These are phyloP conservation scores for Hoplostethus atlanticus DNA, from an alignment of 2,797 vertebrate genomes.

Conservation along the genomic window DNA sequence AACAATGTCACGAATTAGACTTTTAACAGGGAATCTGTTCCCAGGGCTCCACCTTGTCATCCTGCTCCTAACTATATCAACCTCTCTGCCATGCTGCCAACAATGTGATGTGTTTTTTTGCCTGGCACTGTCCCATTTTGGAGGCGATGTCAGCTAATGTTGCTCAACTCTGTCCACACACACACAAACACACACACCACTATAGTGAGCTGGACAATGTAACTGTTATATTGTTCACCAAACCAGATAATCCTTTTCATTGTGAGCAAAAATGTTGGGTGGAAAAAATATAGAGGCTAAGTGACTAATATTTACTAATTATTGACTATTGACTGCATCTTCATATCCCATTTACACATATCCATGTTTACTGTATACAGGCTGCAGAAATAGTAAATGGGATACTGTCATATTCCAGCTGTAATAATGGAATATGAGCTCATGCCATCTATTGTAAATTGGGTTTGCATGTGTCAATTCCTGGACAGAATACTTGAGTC, in stretches of 20 bases:
- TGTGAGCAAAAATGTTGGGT: background rate
- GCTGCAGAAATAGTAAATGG: background rate
- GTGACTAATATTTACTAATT: background rate
- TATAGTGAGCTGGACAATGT: background rate
- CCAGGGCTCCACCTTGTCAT: too few relatives aligned
- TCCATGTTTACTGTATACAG: too few relatives aligned
- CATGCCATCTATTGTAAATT: conserved; percentile 27
- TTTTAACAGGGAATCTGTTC: too few relatives aligned
- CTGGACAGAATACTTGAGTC: conserved; percentile 5
- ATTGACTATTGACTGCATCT: background rate
- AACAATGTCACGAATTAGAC: too few relatives aligned
- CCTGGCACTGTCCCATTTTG: background rate
- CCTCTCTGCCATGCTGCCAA: background rate
- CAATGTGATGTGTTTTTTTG: background rate
- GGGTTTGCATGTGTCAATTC: background rate
- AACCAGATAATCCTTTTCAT: background rate
- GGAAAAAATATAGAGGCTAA: background rate
- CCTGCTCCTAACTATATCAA: too few relatives aligned
- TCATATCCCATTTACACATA: background rate
- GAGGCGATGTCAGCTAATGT: background rate
- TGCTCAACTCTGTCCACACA: background rate
- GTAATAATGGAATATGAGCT: conserved; percentile 13
- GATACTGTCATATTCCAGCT: background rate
- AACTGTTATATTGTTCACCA: background rate
- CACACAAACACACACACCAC: background rate